Conservation (phyloP, 2,888 invertebrate genomes). For the Drosophila paranaensis region DNA sequence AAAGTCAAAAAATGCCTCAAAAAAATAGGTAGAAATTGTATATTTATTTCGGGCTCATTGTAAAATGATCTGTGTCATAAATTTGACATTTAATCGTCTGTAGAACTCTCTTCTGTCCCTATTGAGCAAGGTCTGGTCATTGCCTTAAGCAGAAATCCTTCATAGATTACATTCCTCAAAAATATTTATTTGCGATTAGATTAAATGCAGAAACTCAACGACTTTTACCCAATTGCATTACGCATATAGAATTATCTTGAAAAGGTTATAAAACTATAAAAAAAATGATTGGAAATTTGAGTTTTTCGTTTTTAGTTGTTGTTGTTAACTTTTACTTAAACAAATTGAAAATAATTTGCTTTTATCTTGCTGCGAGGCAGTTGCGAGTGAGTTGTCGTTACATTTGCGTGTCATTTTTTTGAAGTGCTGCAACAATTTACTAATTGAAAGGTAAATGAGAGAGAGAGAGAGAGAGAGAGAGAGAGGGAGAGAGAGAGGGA, state of each 20-base stretch:
- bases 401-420: conserved; percentile 44
- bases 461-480: neutral
- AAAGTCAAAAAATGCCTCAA: conserved; percentile 35
- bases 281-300: neutral
- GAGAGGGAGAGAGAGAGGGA: neutral
- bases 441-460: conserved; percentile 37
- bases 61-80: conserved; percentile 74
- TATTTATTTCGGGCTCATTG: conserved; percentile 46
- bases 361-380: conserved; percentile 9
- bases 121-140: conserved; percentile 56
- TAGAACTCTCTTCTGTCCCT: conserved; percentile 6
- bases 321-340: conserved; percentile 6
- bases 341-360: conserved; percentile 10
- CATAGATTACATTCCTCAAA: conserved; percentile 30
- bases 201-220: conserved; percentile 35
- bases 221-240: conserved; percentile 1
- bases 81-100: conserved; percentile 75
- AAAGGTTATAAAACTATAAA: conserved; percentile 7
- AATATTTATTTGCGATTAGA: conserved; percentile 32
- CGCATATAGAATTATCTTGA: neutral
- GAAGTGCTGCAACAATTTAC: conserved; percentile 50
- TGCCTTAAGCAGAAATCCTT: conserved; percentile 30
- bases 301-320: conserved; percentile 2
- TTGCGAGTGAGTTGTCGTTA: conserved; percentile 13
- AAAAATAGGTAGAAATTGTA: conserved; percentile 50